These are phyloP conservation scores for Oscheius sp. DNA, from an alignment of 2,888 invertebrate genomes.

Conservation along the genomic window DNA sequence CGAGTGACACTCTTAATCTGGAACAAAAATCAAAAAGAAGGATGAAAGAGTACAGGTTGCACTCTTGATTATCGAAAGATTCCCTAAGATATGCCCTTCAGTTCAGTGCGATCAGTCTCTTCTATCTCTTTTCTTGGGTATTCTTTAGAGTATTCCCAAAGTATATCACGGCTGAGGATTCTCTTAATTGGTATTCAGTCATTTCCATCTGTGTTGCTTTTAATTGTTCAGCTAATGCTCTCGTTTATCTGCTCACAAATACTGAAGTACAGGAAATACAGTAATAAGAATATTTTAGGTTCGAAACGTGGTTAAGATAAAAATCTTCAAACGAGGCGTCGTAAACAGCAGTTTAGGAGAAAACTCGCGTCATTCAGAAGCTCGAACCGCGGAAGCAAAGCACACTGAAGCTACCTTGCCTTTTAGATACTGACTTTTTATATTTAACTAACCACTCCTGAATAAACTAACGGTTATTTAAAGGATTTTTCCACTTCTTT, in stretches of 20 bases:
- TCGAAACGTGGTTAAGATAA: constrained; percentile 3
- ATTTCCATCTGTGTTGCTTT: constrained; percentile 41
- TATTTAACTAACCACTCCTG: not conserved
- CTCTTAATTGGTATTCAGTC: constrained; percentile 37
- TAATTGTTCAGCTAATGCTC: constrained; percentile 48
- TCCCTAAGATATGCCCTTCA: constrained; percentile 48
- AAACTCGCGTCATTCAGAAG: constrained; percentile 3
- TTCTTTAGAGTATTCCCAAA: constrained; percentile 47
- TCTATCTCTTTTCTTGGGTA: constrained; percentile 51
- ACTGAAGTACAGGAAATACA: constrained; percentile 34
- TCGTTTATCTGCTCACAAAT: constrained; percentile 46
- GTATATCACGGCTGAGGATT: constrained; percentile 35
- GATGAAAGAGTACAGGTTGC: constrained; percentile 27
- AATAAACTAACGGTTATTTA: too few relatives aligned
- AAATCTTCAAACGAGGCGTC: not conserved
- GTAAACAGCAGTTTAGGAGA: not conserved
- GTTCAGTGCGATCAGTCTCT: constrained; percentile 47
- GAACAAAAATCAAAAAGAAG: not conserved
- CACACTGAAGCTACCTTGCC: not conserved
- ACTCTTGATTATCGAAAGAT: not conserved
- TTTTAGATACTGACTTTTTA: not conserved
- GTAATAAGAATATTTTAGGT: constrained; percentile 6
- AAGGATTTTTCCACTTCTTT: too few relatives aligned
- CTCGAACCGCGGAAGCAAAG: not conserved
- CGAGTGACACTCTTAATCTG: not conserved